Conservation (phyloP, 2,888 invertebrate genomes). For the Acleris holmiana region DNA sequence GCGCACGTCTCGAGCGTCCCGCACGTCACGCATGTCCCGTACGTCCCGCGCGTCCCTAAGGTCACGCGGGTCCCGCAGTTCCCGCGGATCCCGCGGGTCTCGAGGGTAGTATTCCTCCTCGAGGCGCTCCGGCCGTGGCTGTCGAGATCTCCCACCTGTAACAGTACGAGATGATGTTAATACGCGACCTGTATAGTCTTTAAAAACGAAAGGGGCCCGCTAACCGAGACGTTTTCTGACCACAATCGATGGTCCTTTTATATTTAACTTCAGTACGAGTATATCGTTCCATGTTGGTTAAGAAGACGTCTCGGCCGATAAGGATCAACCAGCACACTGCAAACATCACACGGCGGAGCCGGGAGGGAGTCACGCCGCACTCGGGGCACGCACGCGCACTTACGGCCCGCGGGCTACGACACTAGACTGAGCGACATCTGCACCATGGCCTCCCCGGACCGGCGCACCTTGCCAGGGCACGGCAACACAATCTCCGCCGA, state of each 20-base stretch:
- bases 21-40: constrained; percentile 56
- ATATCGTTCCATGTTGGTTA: background rate
- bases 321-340: constrained; percentile 42
- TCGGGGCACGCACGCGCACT: constrained; percentile 64
- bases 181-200: background rate
- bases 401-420: constrained; percentile 62
- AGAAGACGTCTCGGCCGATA: constrained; percentile 30
- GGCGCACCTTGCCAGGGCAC: constrained; percentile 74
- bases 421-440: constrained; percentile 61
- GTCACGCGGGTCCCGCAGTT: constrained; percentile 49
- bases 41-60: constrained; percentile 45
- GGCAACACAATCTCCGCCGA: constrained; percentile 70
- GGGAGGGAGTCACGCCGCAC: constrained; percentile 42
- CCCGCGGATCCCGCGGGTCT: constrained; percentile 58
- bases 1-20: constrained; percentile 44
- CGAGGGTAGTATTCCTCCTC: constrained; percentile 82
- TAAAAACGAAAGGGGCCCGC: constrained; percentile 8
- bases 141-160: constrained; percentile 73
- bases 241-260: background rate
- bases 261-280: background rate
- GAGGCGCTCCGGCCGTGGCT: constrained; percentile 81
- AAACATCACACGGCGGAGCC: constrained; percentile 38
- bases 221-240: constrained; percentile 27
- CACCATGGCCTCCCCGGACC: constrained; percentile 59
- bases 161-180: constrained; percentile 10